Base-by-base conservation (phyloP, 64 coral and sea anemone species). In the Stichodactyla helianthus region DNA sequence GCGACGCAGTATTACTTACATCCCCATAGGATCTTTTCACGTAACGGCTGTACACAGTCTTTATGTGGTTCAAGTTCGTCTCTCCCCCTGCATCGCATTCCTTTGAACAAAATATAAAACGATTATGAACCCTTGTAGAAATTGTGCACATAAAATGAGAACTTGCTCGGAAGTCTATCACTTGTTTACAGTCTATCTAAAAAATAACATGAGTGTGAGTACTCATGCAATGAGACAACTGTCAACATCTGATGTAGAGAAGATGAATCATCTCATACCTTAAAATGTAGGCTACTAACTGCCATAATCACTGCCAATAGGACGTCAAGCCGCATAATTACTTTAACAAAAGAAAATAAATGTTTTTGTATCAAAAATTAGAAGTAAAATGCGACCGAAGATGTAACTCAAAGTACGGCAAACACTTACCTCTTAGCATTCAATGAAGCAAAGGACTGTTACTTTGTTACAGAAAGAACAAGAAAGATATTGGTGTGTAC, bases 11-110 rank as follows among this genome's bases (percentile, higher is more conserved):
- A 10, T 27, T 27, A 20, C 78, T 54, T 81, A 81, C 78, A 18
- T 81, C 78, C 0, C 78, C 78, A 81, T 81, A 53, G 17, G 78
- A 81, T 81, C 78, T 51, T 28, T 81, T 81, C 78, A 52, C 20
- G 16, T 81, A 81, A 54, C 52, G 52, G 26, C 51, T 81, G 78
- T 81, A 81, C 17, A 81, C 78, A 53, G 78, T 81, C 78, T 81
- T 81, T 14, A 81, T 22, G 50, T 81, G 35, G 53, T 81, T 54
- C 78, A 81, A 22, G 78, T 81, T 81, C 52, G 78, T 81, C 78
- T 81, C 78, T 52, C 78, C 78, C 6, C 0, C 78, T 18, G 78
- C 78, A 52, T 53, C 35, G n/a, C 78, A 81, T 52, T 81, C 51
- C 78, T 81, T 52, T 81, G 51, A 81, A 81, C 9, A 50, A 79